These are phyloP conservation scores for Psephotus haematonotus DNA, from an alignment of 2,113 vertebrate genomes.

Conservation along the genomic window DNA sequence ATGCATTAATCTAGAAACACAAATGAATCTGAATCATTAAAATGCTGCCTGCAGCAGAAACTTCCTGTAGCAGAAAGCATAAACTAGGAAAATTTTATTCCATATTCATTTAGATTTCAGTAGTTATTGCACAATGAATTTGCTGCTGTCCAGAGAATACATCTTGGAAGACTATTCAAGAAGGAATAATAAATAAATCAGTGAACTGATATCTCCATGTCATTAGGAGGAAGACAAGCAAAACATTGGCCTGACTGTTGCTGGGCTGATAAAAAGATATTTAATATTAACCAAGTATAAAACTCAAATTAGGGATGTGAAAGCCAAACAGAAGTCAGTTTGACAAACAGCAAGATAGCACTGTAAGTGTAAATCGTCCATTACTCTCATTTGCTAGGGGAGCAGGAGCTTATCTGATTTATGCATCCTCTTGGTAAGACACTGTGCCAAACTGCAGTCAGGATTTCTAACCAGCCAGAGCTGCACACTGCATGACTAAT, in stretches of 20 bases:
- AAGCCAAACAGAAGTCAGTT: neutral
- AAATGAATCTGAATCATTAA: neutral
- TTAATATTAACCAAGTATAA: constrained; percentile 4
- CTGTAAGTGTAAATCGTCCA: neutral
- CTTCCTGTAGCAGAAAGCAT: neutral
- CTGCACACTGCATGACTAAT: fast-evolving
- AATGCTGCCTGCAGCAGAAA: neutral
- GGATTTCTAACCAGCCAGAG: neutral
- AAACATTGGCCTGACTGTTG: neutral
- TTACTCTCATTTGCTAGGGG: neutral
- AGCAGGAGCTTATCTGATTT: neutral
- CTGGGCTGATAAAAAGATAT: neutral
- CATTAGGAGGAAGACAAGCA: neutral
- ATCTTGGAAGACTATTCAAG: neutral
- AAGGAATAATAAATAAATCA: neutral
- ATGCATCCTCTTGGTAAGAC: neutral
- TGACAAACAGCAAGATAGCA: constrained; percentile 24
- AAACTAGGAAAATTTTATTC: neutral
- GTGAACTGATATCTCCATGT: constrained; percentile 3
- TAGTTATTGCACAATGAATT: neutral
- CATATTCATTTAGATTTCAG: neutral
- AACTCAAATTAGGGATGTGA: constrained; percentile 25
- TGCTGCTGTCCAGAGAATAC: neutral
- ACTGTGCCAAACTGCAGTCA: neutral
- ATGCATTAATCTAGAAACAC: neutral